Conservation (phyloP, 2,888 invertebrate genomes). For the Lacanobia oleracea region DNA sequence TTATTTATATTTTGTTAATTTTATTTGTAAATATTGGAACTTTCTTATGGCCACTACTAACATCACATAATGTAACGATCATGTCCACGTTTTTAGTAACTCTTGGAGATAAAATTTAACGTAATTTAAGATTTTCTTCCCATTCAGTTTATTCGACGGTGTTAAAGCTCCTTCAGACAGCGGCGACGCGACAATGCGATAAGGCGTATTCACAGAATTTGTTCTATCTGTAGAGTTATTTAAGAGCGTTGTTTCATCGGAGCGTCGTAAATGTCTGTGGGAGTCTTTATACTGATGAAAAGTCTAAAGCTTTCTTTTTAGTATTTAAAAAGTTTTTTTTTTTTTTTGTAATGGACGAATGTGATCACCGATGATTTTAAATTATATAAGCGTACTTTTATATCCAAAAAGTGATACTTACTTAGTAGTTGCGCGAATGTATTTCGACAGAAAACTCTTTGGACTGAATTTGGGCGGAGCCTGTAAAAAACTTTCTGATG, state of each 20-base stretch:
- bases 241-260: not conserved
- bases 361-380: conserved; percentile 82
- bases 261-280: not conserved
- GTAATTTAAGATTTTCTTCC: conserved; percentile 46
- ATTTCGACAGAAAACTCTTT: conserved; percentile 27
- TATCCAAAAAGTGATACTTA: conserved; percentile 60
- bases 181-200: not conserved
- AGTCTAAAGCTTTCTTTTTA: conserved; percentile 36
- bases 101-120: conserved; percentile 48
- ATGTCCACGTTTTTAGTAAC: conserved; percentile 43
- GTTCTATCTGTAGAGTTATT: not conserved
- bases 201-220: not conserved
- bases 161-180: no score
- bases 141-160: not conserved
- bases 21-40: conserved; percentile 64
- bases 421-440: conserved; percentile 55
- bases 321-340: conserved; percentile 52
- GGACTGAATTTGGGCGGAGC: conserved; percentile 17
- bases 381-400: conserved; percentile 59
- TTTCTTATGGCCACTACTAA: conserved; percentile 56
- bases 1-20: conserved; percentile 59
- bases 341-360: conserved; percentile 80
- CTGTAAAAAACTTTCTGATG: conserved; percentile 18
- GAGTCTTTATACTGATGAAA: not conserved
- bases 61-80: conserved; percentile 57